A percentile compares a stretch with the other conserved stretches of the same genome.
These are phyloP conservation scores for Daubentonia madagascariensis DNA, from an alignment of 2,113 vertebrate genomes.

Conservation along the genomic window DNA sequence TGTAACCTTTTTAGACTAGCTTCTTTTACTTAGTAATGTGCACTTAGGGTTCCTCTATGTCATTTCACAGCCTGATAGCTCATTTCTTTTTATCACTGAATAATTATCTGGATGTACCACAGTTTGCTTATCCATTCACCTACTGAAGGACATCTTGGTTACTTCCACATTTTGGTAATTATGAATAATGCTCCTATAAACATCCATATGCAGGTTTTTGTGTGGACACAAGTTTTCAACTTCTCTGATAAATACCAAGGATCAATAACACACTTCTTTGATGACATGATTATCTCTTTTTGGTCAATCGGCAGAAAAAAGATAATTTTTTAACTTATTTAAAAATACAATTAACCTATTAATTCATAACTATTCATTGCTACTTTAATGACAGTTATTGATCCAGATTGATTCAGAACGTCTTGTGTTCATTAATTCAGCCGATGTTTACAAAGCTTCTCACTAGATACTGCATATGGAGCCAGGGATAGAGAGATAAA, in stretches of 20 bases:
- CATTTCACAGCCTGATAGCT: background rate
- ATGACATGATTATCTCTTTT: background rate
- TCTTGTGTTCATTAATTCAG: background rate
- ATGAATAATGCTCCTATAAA: background rate
- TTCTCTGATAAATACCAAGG: background rate
- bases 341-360: constrained; percentile 2
- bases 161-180: background rate
- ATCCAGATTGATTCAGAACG: background rate
- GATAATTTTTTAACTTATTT: background rate
- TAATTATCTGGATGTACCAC: background rate
- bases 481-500: background rate
- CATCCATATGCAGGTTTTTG: background rate
- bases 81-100: background rate
- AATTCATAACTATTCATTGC: background rate
- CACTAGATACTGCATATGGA: background rate
- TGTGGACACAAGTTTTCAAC: background rate
- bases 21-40: background rate
- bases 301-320: background rate
- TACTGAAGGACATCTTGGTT: background rate
- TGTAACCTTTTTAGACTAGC: background rate
- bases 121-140: background rate
- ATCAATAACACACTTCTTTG: background rate
- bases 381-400: constrained; percentile 16
- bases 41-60: background rate
- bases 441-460: background rate